A percentile compares a stretch with the other conserved stretches of the same genome.
These are phyloP conservation scores for Dynastes maya DNA, from an alignment of 2,888 invertebrate species.

Conservation along the genomic window DNA sequence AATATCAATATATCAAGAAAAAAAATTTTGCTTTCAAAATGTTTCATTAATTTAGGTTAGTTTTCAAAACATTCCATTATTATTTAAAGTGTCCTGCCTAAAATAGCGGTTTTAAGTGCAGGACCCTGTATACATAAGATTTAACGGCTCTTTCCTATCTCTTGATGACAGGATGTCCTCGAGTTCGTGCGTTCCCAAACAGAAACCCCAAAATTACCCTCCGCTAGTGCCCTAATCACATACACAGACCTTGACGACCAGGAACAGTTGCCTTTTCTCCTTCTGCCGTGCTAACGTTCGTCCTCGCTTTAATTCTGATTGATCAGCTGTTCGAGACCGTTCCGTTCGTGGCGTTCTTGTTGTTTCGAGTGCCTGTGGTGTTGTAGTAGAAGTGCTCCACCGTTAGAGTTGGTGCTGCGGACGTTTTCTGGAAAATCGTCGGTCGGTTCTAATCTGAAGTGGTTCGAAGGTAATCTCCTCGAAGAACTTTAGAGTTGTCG, in stretches of 20 bases:
- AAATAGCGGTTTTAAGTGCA: no score
- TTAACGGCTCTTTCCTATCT: background rate
- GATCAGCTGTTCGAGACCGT: conserved; percentile 37
- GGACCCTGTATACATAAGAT: no score
- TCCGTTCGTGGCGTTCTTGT: background rate
- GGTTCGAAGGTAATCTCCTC: conserved; percentile 26
- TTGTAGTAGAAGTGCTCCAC: no score
- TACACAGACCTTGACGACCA: background rate
- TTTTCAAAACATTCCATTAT: no score
- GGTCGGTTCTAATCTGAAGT: conserved; percentile 31
- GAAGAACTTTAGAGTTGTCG: conserved; percentile 25
- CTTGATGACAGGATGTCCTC: conserved; percentile 5
- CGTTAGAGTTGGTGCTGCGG: background rate
- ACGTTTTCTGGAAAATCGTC: conserved; percentile 22
- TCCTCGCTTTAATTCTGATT: conserved; percentile 19
- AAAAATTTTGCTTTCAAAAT: no score
- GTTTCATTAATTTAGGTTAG: no score
- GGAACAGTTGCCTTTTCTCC: conserved; percentile 1
- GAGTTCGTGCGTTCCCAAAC: conserved; percentile 1
- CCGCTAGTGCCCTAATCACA: conserved; percentile 6
- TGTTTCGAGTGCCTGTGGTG: no score
- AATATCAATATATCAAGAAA: no score
- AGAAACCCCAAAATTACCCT: conserved; percentile 18
- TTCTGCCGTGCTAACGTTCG: background rate
- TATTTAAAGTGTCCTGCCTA: no score